Percentiles rank a stretch among this genome's conserved stretches.
phyloP scores from a whole-genome alignment of 2,797 vertebrate species.

The Botia almorhae region DNA sequence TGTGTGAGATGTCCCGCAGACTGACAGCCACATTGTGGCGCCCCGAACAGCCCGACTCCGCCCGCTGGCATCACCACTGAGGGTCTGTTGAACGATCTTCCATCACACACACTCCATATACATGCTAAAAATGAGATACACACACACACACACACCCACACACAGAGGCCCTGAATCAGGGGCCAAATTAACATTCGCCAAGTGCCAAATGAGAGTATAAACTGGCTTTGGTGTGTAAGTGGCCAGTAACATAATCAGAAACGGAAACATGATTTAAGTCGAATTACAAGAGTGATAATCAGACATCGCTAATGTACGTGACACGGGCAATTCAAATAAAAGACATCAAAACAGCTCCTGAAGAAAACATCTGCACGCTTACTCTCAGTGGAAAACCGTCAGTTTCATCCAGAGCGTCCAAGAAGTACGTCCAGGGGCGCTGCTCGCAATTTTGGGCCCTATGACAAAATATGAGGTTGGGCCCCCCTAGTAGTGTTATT shows the following conservation, averaged over 20 bases:
- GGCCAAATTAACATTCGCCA: not conserved
- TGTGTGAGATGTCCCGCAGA: constrained; percentile 43
- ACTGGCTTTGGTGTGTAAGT: not conserved
- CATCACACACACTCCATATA: constrained; percentile 16
- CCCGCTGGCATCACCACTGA: constrained; percentile 42
- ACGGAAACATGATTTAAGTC: not conserved
- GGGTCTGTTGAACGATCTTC: constrained; percentile 54
- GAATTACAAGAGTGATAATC: not conserved
- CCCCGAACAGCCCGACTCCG: constrained; percentile 47
- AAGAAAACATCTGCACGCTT: not conserved
- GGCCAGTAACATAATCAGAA: not conserved
- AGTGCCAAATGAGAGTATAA: not conserved
- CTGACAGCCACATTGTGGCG: constrained; percentile 79
- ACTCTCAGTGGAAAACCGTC: not conserved
- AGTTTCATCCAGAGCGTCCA: too few species aligned
- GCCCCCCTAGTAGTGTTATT: too few species aligned
- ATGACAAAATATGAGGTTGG: too few species aligned
- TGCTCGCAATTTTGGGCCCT: too few species aligned
- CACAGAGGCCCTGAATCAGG: not conserved
- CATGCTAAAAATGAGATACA: not conserved
- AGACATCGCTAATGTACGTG: not conserved
- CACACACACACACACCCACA: constrained; percentile 27
- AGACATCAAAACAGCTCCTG: not conserved
- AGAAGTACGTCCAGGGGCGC: too few species aligned
- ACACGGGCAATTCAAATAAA: not conserved